phyloP scores from a whole-genome alignment of 2,888 invertebrate species.

The Cabera pusaria region DNA sequence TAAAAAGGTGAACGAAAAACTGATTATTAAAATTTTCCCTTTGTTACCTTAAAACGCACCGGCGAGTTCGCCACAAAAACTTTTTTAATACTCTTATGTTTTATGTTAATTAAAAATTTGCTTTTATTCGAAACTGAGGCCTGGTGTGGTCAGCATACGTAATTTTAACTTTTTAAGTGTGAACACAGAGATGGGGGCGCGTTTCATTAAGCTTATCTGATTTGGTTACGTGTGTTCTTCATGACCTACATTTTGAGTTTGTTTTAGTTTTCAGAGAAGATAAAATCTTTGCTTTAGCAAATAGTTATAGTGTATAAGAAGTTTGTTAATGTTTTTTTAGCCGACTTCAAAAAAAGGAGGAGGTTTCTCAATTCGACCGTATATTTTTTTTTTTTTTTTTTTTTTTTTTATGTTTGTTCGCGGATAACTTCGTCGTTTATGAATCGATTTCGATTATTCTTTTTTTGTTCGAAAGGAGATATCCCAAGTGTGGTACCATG shows the following conservation, averaged over 20 bases:
- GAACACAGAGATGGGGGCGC: conserved; percentile 39
- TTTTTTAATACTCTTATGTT: conserved; percentile 46
- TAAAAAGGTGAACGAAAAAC: background rate
- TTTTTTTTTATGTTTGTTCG: no score
- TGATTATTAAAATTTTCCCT: conserved; percentile 3
- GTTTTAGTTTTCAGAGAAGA: no score
- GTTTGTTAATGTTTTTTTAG: no score
- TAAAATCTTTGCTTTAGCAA: no score
- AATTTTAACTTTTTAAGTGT: conserved; percentile 52
- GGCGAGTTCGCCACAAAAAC: conserved; percentile 22
- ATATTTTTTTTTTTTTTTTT: no score
- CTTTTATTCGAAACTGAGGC: conserved; percentile 51
- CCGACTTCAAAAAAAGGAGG: no score
- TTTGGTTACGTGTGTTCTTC: conserved; percentile 42
- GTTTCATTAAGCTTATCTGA: conserved; percentile 47
- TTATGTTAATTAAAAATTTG: conserved; percentile 60
- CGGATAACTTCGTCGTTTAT: no score
- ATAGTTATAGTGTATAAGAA: no score
- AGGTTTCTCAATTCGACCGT: no score
- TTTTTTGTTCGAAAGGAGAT: no score
- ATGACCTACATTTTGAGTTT: conserved; percentile 17
- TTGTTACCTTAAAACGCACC: conserved; percentile 21
- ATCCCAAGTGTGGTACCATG: no score
- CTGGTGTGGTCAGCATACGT: conserved; percentile 51
- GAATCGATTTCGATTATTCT: no score